Percentiles rank a stretch among this genome's conserved stretches.
phyloP scores from a whole-genome alignment of 1,140 invertebrate genomes.

The Pachyrhynchus sulphureomaculatus region DNA sequence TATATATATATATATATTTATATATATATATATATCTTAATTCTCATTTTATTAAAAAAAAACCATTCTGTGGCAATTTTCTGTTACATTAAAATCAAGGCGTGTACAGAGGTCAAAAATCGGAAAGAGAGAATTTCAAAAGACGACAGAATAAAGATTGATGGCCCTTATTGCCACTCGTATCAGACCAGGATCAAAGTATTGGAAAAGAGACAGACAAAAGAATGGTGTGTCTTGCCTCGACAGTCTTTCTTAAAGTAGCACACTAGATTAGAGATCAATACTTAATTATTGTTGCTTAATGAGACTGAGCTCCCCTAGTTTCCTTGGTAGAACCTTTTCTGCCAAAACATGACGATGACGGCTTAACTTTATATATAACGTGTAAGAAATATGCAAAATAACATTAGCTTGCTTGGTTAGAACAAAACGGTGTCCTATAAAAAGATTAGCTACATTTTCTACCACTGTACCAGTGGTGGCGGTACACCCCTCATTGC shows the following conservation, averaged over 20 bases:
- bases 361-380: too few species aligned
- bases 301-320: constrained; percentile 39
- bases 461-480: too few species aligned
- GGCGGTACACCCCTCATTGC: too few species aligned
- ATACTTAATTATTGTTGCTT: constrained; percentile 44
- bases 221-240: constrained; percentile 9
- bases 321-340: constrained; percentile 35
- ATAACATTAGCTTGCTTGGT: too few species aligned
- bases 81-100: constrained; percentile 18
- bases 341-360: constrained; percentile 16
- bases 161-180: constrained; percentile 23
- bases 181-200: constrained; percentile 16
- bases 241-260: constrained; percentile 30
- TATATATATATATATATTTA: too few species aligned
- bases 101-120: constrained; percentile 21
- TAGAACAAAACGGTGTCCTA: too few species aligned
- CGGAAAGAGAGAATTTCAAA: constrained; percentile 17
- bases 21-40: too few species aligned
- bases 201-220: constrained; percentile 25
- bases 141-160: constrained; percentile 29
- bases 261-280: constrained; percentile 42
- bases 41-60: too few species aligned
- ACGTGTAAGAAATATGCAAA: too few species aligned
- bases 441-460: too few species aligned
- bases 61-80: too few species aligned